Conservation (phyloP, 1,140 invertebrate species). For the Papilio glaucus region DNA sequence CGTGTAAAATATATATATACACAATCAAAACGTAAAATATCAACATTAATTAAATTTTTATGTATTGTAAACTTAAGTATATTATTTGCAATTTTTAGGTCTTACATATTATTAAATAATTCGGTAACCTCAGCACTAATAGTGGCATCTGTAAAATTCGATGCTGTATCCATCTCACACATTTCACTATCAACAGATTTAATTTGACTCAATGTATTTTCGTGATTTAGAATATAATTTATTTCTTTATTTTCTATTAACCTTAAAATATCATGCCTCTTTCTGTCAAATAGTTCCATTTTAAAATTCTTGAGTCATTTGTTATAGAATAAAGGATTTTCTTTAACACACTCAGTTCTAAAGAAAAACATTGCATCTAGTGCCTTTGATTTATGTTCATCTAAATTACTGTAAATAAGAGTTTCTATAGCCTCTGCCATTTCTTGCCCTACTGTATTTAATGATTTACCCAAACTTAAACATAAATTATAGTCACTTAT, state of each 20-base stretch:
- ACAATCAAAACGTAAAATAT: no score
- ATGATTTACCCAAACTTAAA: slow-evolving; percentile 52
- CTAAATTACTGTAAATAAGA: slow-evolving; percentile 68
- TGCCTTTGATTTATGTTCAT: slow-evolving; percentile 68
- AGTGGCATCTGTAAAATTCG: slow-evolving; percentile 59
- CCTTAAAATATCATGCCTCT: slow-evolving; percentile 60
- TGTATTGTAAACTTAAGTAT: no score
- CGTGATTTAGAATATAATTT: slow-evolving; percentile 67
- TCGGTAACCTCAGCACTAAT: slow-evolving; percentile 69
- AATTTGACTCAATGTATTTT: slow-evolving; percentile 66
- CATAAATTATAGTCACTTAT: slow-evolving; percentile 67
- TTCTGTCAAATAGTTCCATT: slow-evolving; percentile 32
- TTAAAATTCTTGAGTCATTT: slow-evolving; percentile 19
- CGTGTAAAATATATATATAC: no score
- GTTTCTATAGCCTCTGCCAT: slow-evolving; percentile 72
- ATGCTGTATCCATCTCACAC: slow-evolving; percentile 74
- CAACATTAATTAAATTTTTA: no score
- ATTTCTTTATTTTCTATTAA: slow-evolving; percentile 63
- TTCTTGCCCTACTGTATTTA: slow-evolving; percentile 56
- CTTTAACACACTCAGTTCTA: slow-evolving; percentile 66
- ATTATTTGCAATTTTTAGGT: no score
- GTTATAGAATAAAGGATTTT: slow-evolving; percentile 50
- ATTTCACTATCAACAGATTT: slow-evolving; percentile 53
- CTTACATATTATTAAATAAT: slow-evolving; percentile 76
- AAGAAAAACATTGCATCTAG: slow-evolving; percentile 63